These are phyloP conservation scores for Lysandra bellargus DNA, from an alignment of 2,888 invertebrate species.

Conservation along the genomic window DNA sequence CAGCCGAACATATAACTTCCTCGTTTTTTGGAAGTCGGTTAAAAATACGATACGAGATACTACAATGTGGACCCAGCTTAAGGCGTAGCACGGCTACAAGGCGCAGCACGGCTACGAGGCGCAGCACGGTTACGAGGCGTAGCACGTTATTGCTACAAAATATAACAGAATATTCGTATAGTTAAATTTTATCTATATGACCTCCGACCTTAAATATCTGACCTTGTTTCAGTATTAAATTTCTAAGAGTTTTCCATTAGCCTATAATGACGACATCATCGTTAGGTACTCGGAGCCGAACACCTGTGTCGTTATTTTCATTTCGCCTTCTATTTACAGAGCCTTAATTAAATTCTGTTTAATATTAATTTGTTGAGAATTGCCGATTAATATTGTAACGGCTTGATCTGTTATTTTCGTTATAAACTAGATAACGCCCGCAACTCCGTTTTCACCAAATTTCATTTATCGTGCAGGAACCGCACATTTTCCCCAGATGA, in stretches of 20 bases:
- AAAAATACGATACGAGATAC: no score
- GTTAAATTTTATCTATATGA: background rate
- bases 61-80: no score
- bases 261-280: conserved; percentile 11
- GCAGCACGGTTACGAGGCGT: background rate
- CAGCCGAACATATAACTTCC: no score
- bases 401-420: background rate
- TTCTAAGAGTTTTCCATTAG: conserved; percentile 22
- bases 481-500: no score
- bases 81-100: no score
- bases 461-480: no score
- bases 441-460: no score
- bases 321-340: background rate
- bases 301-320: conserved; percentile 22
- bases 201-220: background rate
- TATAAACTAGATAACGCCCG: background rate
- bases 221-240: conserved; percentile 7
- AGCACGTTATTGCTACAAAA: background rate
- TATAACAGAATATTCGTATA: background rate
- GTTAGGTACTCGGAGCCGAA: conserved; percentile 4
- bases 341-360: conserved; percentile 24
- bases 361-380: background rate
- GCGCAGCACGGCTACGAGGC: no score
- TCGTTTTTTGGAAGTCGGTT: no score
- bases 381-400: background rate